A percentile compares a stretch with the other conserved stretches of the same genome.
Evolutionary conservation across 1,140 invertebrate genomes (phyloP).

Genomic region (Rhynchophorus ferrugineus): DNA sequence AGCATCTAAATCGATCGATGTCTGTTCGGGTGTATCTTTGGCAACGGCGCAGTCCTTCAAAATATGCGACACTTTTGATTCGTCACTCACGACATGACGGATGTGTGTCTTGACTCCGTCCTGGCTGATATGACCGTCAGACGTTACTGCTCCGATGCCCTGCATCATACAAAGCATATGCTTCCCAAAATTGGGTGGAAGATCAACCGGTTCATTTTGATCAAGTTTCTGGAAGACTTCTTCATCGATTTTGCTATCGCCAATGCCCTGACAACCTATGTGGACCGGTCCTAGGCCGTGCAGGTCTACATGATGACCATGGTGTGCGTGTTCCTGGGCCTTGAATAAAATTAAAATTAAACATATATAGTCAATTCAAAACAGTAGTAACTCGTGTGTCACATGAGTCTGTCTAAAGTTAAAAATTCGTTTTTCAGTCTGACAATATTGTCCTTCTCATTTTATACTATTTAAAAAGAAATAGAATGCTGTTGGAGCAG

Average conservation of each 20-base stretch:
- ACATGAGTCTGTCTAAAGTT: no score
- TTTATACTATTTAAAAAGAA: no score
- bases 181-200: neutral
- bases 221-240: neutral
- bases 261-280: conserved; percentile 1
- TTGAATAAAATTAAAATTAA: neutral
- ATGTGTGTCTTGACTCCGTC: conserved; percentile 6
- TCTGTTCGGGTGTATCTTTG: conserved; percentile 3
- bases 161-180: conserved; percentile 7
- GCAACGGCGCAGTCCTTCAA: conserved; percentile 5
- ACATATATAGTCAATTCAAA: no score
- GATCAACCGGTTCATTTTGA: neutral
- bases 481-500: no score
- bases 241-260: neutral
- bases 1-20: neutral
- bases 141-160: neutral
- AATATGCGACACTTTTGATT: conserved; percentile 4
- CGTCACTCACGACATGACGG: conserved; percentile 3
- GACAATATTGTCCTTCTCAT: no score
- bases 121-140: conserved; percentile 4
- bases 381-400: no score
- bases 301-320: neutral
- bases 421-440: no score
- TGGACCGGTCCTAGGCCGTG: conserved; percentile 4
- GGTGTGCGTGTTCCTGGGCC: neutral